These are phyloP conservation scores for Trachurus trachurus DNA, from an alignment of 2,797 vertebrate species.

Conservation along the genomic window DNA sequence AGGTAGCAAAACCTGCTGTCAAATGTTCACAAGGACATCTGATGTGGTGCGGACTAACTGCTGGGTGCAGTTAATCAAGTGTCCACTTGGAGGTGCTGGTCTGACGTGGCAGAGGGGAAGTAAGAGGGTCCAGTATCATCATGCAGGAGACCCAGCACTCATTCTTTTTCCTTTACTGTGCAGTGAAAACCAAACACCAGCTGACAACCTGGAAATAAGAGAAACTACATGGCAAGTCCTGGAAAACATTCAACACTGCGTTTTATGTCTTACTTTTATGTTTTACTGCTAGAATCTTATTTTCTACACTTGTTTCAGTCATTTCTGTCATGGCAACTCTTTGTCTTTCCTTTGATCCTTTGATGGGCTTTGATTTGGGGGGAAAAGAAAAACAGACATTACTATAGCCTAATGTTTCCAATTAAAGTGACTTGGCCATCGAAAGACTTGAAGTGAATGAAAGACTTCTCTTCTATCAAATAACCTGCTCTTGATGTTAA, in stretches of 20 bases:
- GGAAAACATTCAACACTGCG: neutral
- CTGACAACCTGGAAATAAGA: slow-evolving; percentile 53
- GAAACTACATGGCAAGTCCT: neutral
- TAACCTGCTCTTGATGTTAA: no score
- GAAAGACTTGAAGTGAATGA: no score
- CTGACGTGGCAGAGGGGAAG: slow-evolving; percentile 66
- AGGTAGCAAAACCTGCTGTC: slow-evolving; percentile 86
- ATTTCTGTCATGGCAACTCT: no score
- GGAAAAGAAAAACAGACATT: no score
- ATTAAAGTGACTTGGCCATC: no score
- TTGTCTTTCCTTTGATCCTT: no score
- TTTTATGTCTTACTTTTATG: neutral
- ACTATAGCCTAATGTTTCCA: no score
- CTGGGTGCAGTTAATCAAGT: slow-evolving; percentile 77
- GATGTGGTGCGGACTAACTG: slow-evolving; percentile 57
- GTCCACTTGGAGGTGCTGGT: slow-evolving; percentile 76
- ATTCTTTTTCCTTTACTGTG: slow-evolving; percentile 38
- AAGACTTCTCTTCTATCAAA: no score
- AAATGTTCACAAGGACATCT: slow-evolving; percentile 75
- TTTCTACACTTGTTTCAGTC: neutral
- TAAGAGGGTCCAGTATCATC: slow-evolving; percentile 82
- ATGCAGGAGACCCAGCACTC: slow-evolving; percentile 78
- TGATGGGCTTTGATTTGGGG: no score
- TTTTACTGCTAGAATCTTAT: neutral
- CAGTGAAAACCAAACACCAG: slow-evolving; percentile 40